A percentile compares a stretch with the other conserved stretches of the same genome.
phyloP scores from a whole-genome alignment of 2,888 invertebrate genomes.

The Cremastobaeus sp. region DNA sequence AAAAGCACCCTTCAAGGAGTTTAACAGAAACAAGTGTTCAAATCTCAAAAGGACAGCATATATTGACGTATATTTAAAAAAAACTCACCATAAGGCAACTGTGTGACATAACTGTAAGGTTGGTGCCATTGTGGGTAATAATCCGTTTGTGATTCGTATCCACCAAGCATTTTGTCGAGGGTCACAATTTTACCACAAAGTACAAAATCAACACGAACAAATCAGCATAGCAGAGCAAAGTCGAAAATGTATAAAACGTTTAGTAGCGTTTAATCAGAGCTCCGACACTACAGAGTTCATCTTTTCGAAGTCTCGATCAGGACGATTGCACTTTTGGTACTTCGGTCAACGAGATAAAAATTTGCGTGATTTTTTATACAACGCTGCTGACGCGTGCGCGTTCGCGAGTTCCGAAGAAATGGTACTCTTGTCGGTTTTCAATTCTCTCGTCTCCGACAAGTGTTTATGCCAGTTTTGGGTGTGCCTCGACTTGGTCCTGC shows the following conservation, averaged over 20 bases:
- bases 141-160: slow-evolving; percentile 75
- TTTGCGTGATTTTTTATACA: too few species aligned
- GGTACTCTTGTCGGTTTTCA: slow-evolving; percentile 49
- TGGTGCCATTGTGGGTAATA: slow-evolving; percentile 78
- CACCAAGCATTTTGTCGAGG: slow-evolving; percentile 70
- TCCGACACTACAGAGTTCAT: too few species aligned
- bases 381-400: slow-evolving; percentile 68
- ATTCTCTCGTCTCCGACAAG: slow-evolving; percentile 13
- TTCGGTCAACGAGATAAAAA: too few species aligned
- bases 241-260: too few species aligned
- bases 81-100: slow-evolving; percentile 74
- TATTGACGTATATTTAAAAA: too few species aligned
- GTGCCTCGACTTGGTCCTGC: slow-evolving; percentile 50
- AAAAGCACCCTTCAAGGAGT: too few species aligned
- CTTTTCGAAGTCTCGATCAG: too few species aligned
- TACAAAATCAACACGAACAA: neutral
- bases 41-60: too few species aligned
- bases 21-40: too few species aligned
- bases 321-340: too few species aligned
- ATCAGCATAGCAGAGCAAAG: too few species aligned
- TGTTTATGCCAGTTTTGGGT: slow-evolving; percentile 41
- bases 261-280: too few species aligned
- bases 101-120: slow-evolving; percentile 76
- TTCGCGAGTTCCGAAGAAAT: slow-evolving; percentile 55
- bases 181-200: neutral